Conservation (phyloP, 2,113 vertebrate species). For the Calcarius ornatus region DNA sequence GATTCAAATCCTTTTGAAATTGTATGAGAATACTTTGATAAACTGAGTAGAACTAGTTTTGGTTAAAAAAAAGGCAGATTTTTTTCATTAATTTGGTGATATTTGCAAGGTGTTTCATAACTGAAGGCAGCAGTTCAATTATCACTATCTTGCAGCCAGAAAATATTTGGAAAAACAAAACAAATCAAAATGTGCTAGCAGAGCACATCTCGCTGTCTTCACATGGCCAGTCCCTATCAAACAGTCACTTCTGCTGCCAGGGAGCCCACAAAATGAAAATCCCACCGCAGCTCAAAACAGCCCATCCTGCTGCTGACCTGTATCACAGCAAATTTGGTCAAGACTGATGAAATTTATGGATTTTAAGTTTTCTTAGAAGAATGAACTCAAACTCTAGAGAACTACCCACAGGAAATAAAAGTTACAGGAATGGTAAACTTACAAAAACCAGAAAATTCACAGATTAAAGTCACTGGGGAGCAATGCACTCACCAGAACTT, state of each 20-base stretch:
- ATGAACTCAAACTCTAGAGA: not conserved
- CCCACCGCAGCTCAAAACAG: not conserved
- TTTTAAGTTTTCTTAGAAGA: not conserved
- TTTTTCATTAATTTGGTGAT: not conserved
- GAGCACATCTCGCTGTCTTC: not conserved
- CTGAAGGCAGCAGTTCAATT: not conserved
- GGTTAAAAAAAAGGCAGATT: not conserved
- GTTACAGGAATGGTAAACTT: not conserved
- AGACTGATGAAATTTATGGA: not conserved
- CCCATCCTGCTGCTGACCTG: not conserved
- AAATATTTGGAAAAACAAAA: not conserved
- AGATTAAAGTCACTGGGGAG: not conserved
- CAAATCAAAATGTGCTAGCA: not conserved
- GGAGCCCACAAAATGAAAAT: not conserved
- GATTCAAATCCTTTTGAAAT: not conserved
- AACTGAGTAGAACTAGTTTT: not conserved
- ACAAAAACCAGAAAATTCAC: not conserved
- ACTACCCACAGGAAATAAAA: not conserved
- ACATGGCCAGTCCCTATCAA: not conserved
- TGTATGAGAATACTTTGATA: not conserved
- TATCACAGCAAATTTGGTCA: not conserved
- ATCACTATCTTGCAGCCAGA: not conserved
- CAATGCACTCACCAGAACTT: not conserved
- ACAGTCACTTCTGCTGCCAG: not conserved
- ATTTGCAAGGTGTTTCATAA: not conserved